Percentiles rank a stretch among this genome's conserved stretches.
Evolutionary conservation across 2,113 vertebrate species (phyloP).

Genomic region (Ictalurus punctatus): DNA sequence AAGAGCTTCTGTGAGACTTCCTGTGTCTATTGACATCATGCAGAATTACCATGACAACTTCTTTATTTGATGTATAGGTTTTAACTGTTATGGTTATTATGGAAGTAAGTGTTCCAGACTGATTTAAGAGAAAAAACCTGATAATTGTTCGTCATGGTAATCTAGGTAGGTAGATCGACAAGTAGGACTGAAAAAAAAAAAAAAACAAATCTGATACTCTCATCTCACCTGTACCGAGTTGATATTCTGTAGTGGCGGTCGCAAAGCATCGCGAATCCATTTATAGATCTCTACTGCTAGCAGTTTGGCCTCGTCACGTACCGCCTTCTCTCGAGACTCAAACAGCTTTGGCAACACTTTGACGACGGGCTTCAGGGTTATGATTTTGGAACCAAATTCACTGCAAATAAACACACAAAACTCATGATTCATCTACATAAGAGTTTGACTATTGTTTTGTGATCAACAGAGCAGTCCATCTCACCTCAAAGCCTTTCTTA

Average conservation of each 20-base stretch:
- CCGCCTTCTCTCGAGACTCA: constrained; percentile 96
- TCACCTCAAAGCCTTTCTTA: constrained; percentile 91
- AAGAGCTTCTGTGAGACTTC: neutral
- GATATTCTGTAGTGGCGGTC: constrained; percentile 88
- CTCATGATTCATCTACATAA: neutral
- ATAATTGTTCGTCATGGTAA: neutral
- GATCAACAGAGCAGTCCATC: constrained; percentile 31
- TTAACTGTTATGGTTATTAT: neutral
- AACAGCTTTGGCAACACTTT: constrained; percentile 96
- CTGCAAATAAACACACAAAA: constrained; percentile 66
- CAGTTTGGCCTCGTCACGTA: constrained; percentile 94
- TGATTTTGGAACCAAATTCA: constrained; percentile 98
- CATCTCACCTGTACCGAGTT: constrained; percentile 90
- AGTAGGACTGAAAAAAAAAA: neutral
- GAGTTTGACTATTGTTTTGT: neutral
- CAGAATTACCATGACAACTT: neutral
- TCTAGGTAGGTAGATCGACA: neutral
- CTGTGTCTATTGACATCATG: neutral
- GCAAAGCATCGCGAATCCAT: constrained; percentile 95
- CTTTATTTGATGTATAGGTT: neutral
- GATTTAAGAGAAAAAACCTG: neutral
- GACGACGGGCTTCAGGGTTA: constrained; percentile 92
- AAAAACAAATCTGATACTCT: neutral
- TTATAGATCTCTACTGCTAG: constrained; percentile 92
- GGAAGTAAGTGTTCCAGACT: neutral